A percentile compares a stretch with the other conserved stretches of the same genome.
These are phyloP conservation scores for Apeira syringaria DNA, from an alignment of 2,888 invertebrate genomes.

Conservation along the genomic window DNA sequence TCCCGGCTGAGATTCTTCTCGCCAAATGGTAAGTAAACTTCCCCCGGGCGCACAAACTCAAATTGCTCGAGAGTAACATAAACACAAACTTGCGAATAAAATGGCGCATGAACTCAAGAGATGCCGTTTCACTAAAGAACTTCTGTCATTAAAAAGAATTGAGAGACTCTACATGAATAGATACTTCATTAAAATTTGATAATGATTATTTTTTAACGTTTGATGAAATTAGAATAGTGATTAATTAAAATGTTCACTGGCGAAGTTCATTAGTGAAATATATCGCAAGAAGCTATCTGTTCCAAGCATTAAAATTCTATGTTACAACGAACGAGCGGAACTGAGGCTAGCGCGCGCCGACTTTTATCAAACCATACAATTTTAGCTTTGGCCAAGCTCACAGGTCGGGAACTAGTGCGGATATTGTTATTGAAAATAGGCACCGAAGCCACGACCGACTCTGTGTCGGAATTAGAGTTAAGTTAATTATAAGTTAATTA, in stretches of 20 bases:
- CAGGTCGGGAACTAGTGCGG: too few relatives aligned
- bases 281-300: slow-evolving; percentile 4
- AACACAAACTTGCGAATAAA: slow-evolving; percentile 60
- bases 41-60: slow-evolving; percentile 47
- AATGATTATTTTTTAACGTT: not conserved
- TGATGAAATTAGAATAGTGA: not conserved
- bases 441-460: too few relatives aligned
- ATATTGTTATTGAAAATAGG: too few relatives aligned
- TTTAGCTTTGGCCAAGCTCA: too few relatives aligned
- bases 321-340: not conserved
- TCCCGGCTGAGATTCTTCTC: slow-evolving; percentile 44
- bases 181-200: slow-evolving; percentile 9
- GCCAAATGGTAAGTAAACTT: slow-evolving; percentile 64
- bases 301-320: slow-evolving; percentile 2
- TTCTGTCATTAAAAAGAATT: slow-evolving; percentile 4
- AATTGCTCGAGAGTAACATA: slow-evolving; percentile 58
- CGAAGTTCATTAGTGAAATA: slow-evolving; percentile 1
- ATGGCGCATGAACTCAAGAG: slow-evolving; percentile 38
- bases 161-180: not conserved
- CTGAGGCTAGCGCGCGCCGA: too few relatives aligned
- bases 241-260: slow-evolving; percentile 1
- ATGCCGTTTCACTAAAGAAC: slow-evolving; percentile 10
- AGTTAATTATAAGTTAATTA: slow-evolving; percentile 49
- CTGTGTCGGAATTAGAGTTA: too few relatives aligned
- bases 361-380: too few relatives aligned